phyloP scores from a whole-genome alignment of 2,113 vertebrate species.

The Charina bottae region DNA sequence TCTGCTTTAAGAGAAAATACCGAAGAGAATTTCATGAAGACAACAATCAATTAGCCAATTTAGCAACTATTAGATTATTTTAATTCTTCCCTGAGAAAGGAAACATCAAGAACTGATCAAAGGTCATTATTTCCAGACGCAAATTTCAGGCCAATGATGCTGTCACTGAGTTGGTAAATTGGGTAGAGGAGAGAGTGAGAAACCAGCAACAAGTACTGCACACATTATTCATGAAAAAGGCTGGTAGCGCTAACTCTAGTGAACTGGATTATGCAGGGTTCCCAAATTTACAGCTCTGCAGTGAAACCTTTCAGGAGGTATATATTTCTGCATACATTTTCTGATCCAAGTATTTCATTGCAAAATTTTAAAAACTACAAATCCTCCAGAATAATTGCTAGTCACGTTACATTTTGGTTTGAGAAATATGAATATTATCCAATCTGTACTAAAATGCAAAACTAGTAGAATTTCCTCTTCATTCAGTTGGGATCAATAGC shows the following conservation, averaged over 20 bases:
- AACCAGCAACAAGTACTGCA: neutral
- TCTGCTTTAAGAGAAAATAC: neutral
- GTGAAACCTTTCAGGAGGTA: neutral
- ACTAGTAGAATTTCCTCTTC: neutral
- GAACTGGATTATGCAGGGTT: neutral
- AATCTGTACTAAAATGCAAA: neutral
- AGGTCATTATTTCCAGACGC: slow-evolving; percentile 9
- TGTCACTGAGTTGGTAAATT: neutral
- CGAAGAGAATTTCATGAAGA: neutral
- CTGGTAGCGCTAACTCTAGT: neutral
- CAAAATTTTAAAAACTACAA: neutral
- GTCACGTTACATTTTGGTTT: neutral
- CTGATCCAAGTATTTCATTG: neutral
- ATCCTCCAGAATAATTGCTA: neutral
- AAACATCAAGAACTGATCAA: slow-evolving; percentile 18
- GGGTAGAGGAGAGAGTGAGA: neutral
- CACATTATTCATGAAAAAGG: neutral
- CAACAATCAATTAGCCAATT: neutral
- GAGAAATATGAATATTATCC: neutral
- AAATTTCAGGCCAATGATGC: neutral
- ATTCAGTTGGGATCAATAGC: neutral
- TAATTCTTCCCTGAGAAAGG: neutral
- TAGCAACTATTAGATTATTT: neutral
- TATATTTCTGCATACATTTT: neutral
- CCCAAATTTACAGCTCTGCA: neutral